Conservation (phyloP, 2,888 invertebrate genomes). For the Drosophila colorata region DNA sequence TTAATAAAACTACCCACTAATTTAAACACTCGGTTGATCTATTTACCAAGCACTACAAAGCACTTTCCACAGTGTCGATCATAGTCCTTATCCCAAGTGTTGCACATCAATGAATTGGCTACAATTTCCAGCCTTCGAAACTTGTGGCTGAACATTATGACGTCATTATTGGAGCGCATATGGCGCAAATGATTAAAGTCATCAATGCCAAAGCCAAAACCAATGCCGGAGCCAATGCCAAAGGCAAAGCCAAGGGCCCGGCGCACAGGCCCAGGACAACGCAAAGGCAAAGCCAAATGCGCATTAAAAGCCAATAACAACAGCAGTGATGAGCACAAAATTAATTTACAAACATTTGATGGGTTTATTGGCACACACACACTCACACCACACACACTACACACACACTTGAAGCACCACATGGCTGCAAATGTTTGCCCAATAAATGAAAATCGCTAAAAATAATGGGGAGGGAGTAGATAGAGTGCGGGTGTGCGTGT, state of each 20-base stretch:
- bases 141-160: constrained; percentile 40
- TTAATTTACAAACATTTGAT: constrained; percentile 76
- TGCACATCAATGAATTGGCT: not conserved
- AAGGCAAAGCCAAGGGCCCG: constrained; percentile 37
- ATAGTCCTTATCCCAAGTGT: not conserved
- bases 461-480: constrained; percentile 30
- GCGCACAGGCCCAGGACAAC: not conserved
- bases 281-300: constrained; percentile 52
- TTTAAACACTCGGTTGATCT: too few species aligned
- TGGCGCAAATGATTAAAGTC: constrained; percentile 67
- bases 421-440: constrained; percentile 73
- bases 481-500: not conserved
- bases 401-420: constrained; percentile 31
- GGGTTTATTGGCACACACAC: constrained; percentile 55
- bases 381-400: constrained; percentile 4
- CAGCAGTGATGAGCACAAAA: constrained; percentile 77
- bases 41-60: too few species aligned
- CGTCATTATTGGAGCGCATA: constrained; percentile 69
- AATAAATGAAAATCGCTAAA: constrained; percentile 70
- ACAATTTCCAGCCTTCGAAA: not conserved
- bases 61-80: not conserved
- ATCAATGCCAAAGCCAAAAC: constrained; percentile 35
- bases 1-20: too few species aligned
- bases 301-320: constrained; percentile 80
- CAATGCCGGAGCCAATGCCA: constrained; percentile 28